Evolutionary conservation across 2,113 vertebrate genomes (phyloP).

Genomic region (Halichoerus grypus): DNA sequence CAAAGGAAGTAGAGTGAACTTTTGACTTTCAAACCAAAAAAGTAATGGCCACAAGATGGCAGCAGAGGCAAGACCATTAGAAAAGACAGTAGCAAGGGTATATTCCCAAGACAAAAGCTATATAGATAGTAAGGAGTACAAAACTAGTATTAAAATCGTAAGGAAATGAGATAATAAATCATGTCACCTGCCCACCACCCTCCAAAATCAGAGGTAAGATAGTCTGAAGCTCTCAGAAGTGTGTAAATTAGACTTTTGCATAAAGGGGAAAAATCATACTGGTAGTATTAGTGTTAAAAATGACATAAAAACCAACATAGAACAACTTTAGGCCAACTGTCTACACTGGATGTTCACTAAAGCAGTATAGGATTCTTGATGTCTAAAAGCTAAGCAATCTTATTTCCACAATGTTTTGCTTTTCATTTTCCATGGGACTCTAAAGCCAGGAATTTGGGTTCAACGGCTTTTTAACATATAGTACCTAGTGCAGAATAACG

Average conservation of each 20-base stretch:
- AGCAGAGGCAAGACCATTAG: constrained; percentile 63
- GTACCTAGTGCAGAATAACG: constrained; percentile 61
- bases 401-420: constrained; percentile 37
- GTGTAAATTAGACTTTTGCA: constrained; percentile 30
- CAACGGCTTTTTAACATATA: constrained; percentile 53
- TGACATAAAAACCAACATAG: constrained; percentile 22
- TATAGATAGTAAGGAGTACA: not conserved
- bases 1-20: constrained; percentile 37
- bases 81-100: not conserved
- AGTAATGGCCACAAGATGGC: constrained; percentile 78
- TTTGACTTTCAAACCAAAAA: constrained; percentile 60
- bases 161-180: constrained; percentile 11
- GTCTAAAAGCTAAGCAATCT: constrained; percentile 47
- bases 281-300: constrained; percentile 41
- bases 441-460: constrained; percentile 57
- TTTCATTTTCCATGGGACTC: not conserved
- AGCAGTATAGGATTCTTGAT: constrained; percentile 14
- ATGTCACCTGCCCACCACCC: constrained; percentile 2
- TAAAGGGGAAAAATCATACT: constrained; percentile 49
- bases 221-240: constrained; percentile 18
- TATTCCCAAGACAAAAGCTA: constrained; percentile 29
- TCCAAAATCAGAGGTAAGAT: constrained; percentile 33
- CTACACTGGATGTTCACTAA: constrained; percentile 26
- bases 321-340: constrained; percentile 42
- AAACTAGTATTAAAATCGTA: constrained; percentile 40